Percentiles rank a stretch among this genome's conserved stretches.
These are phyloP conservation scores for Elmis aenea DNA, from an alignment of 2,888 invertebrate genomes.

Conservation along the genomic window DNA sequence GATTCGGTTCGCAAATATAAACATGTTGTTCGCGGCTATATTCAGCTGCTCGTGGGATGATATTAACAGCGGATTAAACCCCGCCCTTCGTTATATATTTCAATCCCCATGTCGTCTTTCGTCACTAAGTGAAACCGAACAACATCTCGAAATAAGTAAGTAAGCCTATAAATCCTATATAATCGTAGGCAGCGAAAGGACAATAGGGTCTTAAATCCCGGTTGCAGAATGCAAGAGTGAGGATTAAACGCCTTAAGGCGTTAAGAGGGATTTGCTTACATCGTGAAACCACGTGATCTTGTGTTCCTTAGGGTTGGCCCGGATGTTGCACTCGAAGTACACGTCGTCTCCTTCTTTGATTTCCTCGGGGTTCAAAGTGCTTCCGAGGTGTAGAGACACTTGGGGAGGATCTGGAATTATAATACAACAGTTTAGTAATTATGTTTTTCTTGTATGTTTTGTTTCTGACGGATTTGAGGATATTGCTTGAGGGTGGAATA, in stretches of 20 bases:
- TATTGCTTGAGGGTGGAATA: too few species aligned
- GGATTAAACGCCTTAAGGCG: constrained; percentile 19
- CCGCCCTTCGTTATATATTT: too few species aligned
- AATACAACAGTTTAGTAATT: constrained; percentile 9
- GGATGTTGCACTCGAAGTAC: constrained; percentile 74
- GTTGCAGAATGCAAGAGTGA: constrained; percentile 23
- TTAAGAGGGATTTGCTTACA: constrained; percentile 59
- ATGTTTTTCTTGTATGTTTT: background rate
- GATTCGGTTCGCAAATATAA: too few species aligned
- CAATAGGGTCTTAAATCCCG: constrained; percentile 25
- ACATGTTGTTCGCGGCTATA: too few species aligned
- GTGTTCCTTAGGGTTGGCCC: constrained; percentile 69
- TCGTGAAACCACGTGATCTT: constrained; percentile 74
- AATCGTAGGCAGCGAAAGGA: constrained; percentile 29
- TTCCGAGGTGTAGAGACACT: constrained; percentile 66
- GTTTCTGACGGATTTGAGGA: too few species aligned
- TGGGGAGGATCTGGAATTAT: constrained; percentile 64
- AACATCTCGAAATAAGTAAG: too few species aligned
- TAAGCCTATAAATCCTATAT: constrained; percentile 30
- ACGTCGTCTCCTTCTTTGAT: constrained; percentile 78
- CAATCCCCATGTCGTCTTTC: too few species aligned
- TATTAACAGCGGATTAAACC: too few species aligned
- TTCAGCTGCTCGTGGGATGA: too few species aligned
- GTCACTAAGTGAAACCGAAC: too few species aligned
- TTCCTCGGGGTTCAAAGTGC: constrained; percentile 68